Evolutionary conservation across 2,888 invertebrate genomes (phyloP), one percentile per base, ranked within the genome.

Genomic region (Crocallis elinguaria): DNA sequence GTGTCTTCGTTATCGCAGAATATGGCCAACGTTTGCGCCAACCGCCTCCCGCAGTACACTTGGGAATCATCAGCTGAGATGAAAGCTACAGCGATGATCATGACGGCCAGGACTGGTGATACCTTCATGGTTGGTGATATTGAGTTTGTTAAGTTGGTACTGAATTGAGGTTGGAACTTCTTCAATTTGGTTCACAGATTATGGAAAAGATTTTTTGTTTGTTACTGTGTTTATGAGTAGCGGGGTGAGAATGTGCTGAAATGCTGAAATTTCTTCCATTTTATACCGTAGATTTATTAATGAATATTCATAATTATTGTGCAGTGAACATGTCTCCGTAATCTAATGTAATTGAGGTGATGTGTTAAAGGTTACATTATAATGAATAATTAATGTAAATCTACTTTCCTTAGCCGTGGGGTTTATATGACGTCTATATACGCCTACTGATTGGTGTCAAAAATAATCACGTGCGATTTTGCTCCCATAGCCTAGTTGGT

Each of bases 281-380:
- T 27, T 39, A 39, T 39, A 39, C 27, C 17, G 0, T 14, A 3
- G 12, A n/a, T 29, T 16, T 1, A 13, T 27, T 6, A 7, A 27
- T 39, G 14, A 39, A 29, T 39, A 39, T 39, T 39, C 39, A 39
- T n/a, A n/a, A n/a, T n/a, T n/a, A 11, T 39, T 29, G 29, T 29
- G 13, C 3, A 39, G 9, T 39, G 39, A 39, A 39, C 39, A 9
- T 39, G 39, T 39, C 39, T 1, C 2, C 7, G 2, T 27, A 27
- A 39, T 39, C 14, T 1, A n/a, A 8, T 5, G 1, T 11, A 11
- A 17, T 16, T 19, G 23, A 19, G n/a, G 1, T 12, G 29, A 19
- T 3, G 6, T 17, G 21, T 14, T 2, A 23, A 16, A 38, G 19
- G 23, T 33, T 11, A 6, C 32, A n/a, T n/a, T n/a, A n/a, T n/a